Evolutionary conservation across 1,140 invertebrate genomes (phyloP), one percentile per base, ranked within the genome.

Genomic region (Megalopta genalis): DNA sequence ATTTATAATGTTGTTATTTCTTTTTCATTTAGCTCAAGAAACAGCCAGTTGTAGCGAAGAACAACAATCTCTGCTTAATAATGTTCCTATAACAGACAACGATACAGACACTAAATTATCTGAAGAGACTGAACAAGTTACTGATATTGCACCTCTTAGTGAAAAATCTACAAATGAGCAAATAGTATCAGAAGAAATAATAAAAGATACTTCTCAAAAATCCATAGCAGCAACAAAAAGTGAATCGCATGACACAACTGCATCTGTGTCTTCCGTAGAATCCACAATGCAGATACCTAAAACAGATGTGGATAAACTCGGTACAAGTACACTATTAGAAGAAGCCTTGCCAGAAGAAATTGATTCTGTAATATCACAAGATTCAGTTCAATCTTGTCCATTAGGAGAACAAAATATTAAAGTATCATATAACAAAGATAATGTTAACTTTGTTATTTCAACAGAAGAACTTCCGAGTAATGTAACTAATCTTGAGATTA

Each of bases 11-110:
- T 57, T 25, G 46, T 57, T 14, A 49, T 71, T 67, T 27, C 37
- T 78, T 81, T 65, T 42, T 71, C 62, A 79, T 74, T 66, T 81
- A 81, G 80, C 80, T 81, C 54, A 81, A 42, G 52, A 42, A 78
- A 78, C 67, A 39, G 49, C n/a, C 67, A 57, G n/a, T 77, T 52
- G 37, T 37, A 75, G 12, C 2, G 67, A 68, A 70, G 67, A 77
- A 77, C 74, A 77, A 77, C 74, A 81, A 81, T 70, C 73, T 81
- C 67, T 77, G 63, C 59, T 81, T 71, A 77, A 64, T 18, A 66
- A 77, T 66, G 67, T 77, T 77, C 75, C 80, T 71, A 66, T 62
- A 67, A 78, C 60, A 78, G 49, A 64, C 49, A 69, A 54, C 32
- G 52, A n/a, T 23, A 57, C 54, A 54, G 60, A 64, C 64, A 25